Base-by-base conservation (phyloP, 2,113 vertebrate species). In the Myotis brandtii region DNA sequence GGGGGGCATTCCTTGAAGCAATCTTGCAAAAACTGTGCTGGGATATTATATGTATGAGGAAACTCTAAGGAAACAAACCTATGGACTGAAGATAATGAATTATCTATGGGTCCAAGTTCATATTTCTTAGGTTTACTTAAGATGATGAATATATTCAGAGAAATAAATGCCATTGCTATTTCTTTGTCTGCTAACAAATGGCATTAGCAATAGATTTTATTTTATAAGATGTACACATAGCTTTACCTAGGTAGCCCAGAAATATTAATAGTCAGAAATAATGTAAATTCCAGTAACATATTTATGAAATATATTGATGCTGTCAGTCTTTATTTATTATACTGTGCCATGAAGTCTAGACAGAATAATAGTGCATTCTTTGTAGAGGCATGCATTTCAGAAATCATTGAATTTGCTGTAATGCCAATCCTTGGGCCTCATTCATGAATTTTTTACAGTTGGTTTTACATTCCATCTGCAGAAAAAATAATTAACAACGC, bases 321-420 rank as follows among this genome's bases (percentile, higher is more conserved):
- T 85, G 96, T 97, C 95, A 90, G 80, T 96, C 86, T 95, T 96
- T 96, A 96, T 96, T 97, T 97, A 97, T 95, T 95, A 72, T 56
- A 50, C 86, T 83, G 34, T 97, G 82, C 94, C 86, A 75, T 37
- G 11, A 72, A 89, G 95, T 97, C 97, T 97, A 97, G 97, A 97
- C 95, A 75, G 95, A 96, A 96, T 86, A 96, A 96, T 93, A 91
- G 96, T 87, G 25, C 70, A 73, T 95, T 97, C 82, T 96, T 96
- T 93, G 96, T 84, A 76, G 73, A 92, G 56, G 37, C 82, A 73
- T 62, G 93, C 88, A 87, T 97, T 97, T 95, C 52, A 89, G 81
- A 96, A 91, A 96, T 93, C 91, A 91, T 52, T 76, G 48, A 91
- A 69, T 95, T 88, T 93, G 75, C 89, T 94, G 56, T 69, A 69